Conservation (phyloP, 2,113 vertebrate genomes). For the Mesocricetus auratus region DNA sequence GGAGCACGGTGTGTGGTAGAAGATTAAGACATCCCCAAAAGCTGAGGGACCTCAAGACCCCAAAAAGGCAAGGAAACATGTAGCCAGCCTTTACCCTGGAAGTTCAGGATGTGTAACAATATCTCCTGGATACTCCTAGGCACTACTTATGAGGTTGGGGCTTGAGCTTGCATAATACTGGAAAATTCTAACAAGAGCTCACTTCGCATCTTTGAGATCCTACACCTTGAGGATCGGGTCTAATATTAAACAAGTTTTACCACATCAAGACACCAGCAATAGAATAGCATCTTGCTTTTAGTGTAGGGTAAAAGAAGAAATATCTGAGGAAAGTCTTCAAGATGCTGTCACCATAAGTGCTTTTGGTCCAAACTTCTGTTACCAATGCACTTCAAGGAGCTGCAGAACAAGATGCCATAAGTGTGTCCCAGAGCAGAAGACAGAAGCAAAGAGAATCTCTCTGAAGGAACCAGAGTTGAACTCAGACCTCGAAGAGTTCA, state of each 20-base stretch:
- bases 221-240: neutral
- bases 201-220: neutral
- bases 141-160: no score
- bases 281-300: neutral
- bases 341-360: neutral
- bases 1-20: neutral
- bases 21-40: neutral
- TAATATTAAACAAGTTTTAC: neutral
- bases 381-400: neutral
- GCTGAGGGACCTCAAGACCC: neutral
- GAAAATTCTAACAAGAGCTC: neutral
- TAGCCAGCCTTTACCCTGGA: neutral
- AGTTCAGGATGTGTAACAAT: neutral
- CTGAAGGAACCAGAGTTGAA: neutral
- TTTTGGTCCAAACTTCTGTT: neutral
- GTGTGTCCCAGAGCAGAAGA: neutral
- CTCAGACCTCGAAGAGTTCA: neutral
- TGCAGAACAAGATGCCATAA: neutral
- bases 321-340: neutral
- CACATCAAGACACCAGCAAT: neutral
- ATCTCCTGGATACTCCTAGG: neutral
- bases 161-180: neutral
- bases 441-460: neutral
- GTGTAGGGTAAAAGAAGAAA: neutral
- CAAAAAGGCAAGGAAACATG: neutral